Evolutionary conservation across 2,113 vertebrate genomes (phyloP).

Genomic region (Fukomys damarensis): DNA sequence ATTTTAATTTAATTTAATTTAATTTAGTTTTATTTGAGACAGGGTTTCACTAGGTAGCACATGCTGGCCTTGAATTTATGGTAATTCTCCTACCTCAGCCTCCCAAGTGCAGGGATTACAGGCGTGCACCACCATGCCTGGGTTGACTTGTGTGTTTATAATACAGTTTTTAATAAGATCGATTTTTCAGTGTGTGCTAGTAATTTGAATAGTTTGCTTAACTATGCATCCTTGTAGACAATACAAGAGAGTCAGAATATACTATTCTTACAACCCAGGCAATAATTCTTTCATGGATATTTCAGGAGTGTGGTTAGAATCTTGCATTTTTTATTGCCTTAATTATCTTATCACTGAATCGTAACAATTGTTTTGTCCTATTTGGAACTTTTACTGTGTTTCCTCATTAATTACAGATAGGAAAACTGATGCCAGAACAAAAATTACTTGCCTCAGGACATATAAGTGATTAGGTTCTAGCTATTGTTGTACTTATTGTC

Average conservation of each 20-base stretch:
- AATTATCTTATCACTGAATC: neutral
- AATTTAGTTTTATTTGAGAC: no score
- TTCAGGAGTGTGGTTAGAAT: neutral
- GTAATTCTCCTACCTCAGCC: no score
- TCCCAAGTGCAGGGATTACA: no score
- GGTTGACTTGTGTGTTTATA: neutral
- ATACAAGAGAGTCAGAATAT: neutral
- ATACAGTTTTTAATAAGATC: constrained; percentile 46
- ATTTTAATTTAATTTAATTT: constrained; percentile 16
- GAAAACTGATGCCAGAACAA: neutral
- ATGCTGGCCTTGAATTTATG: no score
- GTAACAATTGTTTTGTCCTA: constrained; percentile 3
- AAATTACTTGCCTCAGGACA: neutral
- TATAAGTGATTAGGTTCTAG: neutral
- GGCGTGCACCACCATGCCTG: no score
- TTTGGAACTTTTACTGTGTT: constrained; percentile 11
- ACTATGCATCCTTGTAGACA: neutral
- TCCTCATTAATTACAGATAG: neutral
- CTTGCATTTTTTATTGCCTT: neutral
- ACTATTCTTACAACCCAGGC: neutral
- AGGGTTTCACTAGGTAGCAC: no score
- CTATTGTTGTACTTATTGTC: constrained; percentile 32
- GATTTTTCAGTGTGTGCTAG: neutral
- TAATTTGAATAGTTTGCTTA: constrained; percentile 22
- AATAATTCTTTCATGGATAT: neutral